phyloP scores from a whole-genome alignment of 2,888 invertebrate species.

The Coremacera marginata region DNA sequence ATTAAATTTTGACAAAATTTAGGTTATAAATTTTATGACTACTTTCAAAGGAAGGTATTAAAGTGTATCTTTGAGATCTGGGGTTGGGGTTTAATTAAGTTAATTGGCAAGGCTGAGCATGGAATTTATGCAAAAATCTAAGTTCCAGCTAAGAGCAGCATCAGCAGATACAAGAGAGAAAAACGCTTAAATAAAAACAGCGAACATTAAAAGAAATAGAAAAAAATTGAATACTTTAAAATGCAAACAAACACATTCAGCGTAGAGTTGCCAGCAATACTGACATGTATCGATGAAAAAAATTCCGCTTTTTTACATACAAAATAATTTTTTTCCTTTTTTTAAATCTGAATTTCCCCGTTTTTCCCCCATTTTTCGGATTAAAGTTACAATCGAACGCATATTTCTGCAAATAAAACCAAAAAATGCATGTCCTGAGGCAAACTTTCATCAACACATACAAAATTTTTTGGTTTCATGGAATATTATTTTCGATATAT shows the following conservation, averaged over 20 bases:
- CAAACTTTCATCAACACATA: too few species aligned
- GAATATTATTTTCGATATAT: too few species aligned
- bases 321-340: too few species aligned
- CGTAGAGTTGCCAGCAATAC: not conserved
- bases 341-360: too few species aligned
- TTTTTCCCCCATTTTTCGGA: too few species aligned
- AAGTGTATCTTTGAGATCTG: not conserved
- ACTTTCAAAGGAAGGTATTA: not conserved
- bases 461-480: too few species aligned
- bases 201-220: not conserved
- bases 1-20: not conserved
- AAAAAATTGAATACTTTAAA: constrained; percentile 12
- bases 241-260: not conserved
- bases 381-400: too few species aligned
- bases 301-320: too few species aligned
- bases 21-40: not conserved
- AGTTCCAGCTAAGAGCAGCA: not conserved
- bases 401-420: too few species aligned
- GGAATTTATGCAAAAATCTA: constrained; percentile 4
- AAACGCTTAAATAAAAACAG: not conserved
- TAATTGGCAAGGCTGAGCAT: constrained; percentile 15
- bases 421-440: too few species aligned
- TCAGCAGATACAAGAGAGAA: not conserved
- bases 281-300: too few species aligned
- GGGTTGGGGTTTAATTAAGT: constrained; percentile 25